phyloP scores from a whole-genome alignment of 1,140 invertebrate species.

The Pristionchus pacificus region DNA sequence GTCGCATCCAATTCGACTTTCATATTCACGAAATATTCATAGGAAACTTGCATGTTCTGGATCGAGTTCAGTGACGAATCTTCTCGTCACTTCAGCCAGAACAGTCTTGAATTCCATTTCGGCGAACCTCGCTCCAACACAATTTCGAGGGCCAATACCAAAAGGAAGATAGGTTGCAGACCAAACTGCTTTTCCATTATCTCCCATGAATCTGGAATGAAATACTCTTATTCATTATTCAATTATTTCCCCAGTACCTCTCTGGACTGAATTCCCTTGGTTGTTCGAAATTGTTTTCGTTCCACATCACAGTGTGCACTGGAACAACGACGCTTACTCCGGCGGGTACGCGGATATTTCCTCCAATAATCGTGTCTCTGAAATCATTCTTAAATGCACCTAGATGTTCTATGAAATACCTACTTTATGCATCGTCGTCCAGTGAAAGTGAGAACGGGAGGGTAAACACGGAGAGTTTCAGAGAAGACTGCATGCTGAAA shows the following conservation, averaged over 20 bases:
- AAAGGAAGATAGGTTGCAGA: constrained; percentile 60
- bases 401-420: no score
- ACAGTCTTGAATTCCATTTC: constrained; percentile 68
- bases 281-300: not conserved
- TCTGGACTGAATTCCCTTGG: not conserved
- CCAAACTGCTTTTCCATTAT: constrained; percentile 29
- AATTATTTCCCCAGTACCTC: not conserved
- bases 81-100: constrained; percentile 50
- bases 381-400: no score
- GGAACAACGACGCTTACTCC: not conserved
- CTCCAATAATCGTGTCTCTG: not conserved
- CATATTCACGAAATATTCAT: no score
- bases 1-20: no score
- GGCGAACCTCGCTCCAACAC: constrained; percentile 67
- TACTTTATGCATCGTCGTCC: not conserved
- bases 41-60: not conserved
- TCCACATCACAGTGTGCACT: not conserved
- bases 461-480: constrained; percentile 54
- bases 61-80: constrained; percentile 26
- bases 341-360: not conserved
- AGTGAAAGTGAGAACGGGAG: constrained; percentile 47
- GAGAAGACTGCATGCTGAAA: constrained; percentile 58
- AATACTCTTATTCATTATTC: not conserved
- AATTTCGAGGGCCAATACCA: constrained; percentile 62
- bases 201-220: not conserved